Evolutionary conservation across 2,113 vertebrate species (phyloP), one percentile per base, ranked within the genome.

Genomic region (Callithrix jacchus): DNA sequence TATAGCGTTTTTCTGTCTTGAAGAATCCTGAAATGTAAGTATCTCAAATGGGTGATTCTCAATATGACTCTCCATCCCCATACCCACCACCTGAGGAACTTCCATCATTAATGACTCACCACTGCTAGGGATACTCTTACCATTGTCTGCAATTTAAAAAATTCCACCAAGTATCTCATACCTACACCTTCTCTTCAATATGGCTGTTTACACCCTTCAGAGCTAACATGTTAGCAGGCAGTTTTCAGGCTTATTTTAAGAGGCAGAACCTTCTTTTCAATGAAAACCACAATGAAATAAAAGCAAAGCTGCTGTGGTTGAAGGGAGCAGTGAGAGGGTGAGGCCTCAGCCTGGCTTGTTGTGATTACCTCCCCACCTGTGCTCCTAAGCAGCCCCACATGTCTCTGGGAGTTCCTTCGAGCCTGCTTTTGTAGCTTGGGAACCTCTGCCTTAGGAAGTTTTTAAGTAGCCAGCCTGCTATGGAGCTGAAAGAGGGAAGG

Each of bases 131-230:
- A 20, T 1, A 3, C n/a, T 54, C 54, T 64, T 10, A 40, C 17
- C 6, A 25, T 6, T 56, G 45, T 4, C 83, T 61, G 4, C 49
- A 20, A 2, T 54, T 42, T 45, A 10, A 89, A 12, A 94, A 88
- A 30, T 10, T 58, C 18, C 25, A 40, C 35, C 27, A 8, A 0
- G 2, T 45, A 8, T 13, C 23, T n/a, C 4, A 0, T 25, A 14
- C 27, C 27, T 40, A 42, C 32, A 70, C 76, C 25, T 58, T 0
- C 83, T 40, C 30, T 23, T 40, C 23, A 21, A 4, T 49, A 0
- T 8, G 11, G 5, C 68, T n/a, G 0, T 58, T 32, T 4, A 73
- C 56, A 25, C 35, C 32, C 14, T 73, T 86, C 30, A 25, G 18
- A 70, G 40, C 47, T 64, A 81, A 40, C 12, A 4, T 30, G 68